Conservation (phyloP, 1,140 invertebrate genomes). For the Planococcus citri region DNA sequence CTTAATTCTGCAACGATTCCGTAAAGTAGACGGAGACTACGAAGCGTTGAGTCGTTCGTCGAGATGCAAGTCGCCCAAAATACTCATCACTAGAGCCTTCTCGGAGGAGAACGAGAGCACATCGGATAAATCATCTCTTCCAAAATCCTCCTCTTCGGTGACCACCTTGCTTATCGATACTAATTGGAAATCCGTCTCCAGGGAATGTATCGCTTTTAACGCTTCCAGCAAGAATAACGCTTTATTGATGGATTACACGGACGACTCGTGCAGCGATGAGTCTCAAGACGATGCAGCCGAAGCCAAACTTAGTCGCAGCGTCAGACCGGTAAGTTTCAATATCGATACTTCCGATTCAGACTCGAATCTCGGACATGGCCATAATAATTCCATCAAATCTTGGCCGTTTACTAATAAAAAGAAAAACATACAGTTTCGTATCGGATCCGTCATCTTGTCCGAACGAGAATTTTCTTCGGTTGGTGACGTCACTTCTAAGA, state of each 20-base stretch:
- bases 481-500: background rate
- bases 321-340: background rate
- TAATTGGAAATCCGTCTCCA: background rate
- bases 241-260: background rate
- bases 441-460: background rate
- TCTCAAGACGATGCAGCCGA: background rate
- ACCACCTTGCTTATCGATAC: slow-evolving; percentile 36
- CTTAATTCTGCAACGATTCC: background rate
- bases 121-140: slow-evolving; percentile 31
- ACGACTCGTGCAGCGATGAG: slow-evolving; percentile 9
- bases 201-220: background rate
- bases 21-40: slow-evolving; percentile 29
- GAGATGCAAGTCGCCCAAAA: slow-evolving; percentile 41
- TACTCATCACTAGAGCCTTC: slow-evolving; percentile 54
- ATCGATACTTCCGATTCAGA: background rate
- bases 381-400: background rate
- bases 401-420: background rate
- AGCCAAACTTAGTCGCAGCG: background rate
- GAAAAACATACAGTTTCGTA: background rate
- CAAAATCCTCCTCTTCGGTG: slow-evolving; percentile 42
- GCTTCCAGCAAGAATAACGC: background rate
- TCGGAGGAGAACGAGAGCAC: slow-evolving; percentile 51
- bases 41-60: slow-evolving; percentile 27
- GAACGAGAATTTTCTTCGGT: background rate
- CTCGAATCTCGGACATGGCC: background rate